Conservation (phyloP, 2,113 vertebrate genomes). For the Aspiorhynchus laticeps region DNA sequence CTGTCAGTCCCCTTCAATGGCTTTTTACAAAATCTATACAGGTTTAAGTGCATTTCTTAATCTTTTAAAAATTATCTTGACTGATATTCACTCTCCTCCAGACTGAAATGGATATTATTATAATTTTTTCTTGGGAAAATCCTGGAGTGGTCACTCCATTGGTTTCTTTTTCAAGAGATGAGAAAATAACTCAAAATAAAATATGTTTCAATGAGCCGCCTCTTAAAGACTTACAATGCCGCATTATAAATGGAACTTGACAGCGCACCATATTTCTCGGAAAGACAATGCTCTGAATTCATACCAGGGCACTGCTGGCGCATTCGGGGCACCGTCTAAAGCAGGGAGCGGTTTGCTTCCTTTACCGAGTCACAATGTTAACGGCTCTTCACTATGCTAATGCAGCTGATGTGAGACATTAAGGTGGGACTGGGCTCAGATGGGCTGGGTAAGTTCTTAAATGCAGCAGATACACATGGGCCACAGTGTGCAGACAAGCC, state of each 20-base stretch:
- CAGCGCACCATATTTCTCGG: slow-evolving; percentile 12
- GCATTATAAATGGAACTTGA: slow-evolving; percentile 6
- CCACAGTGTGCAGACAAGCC: slow-evolving; percentile 67
- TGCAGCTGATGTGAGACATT: slow-evolving; percentile 78
- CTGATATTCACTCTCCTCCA: background rate
- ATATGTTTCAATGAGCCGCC: background rate
- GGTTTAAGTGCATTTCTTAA: background rate
- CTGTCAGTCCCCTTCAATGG: background rate
- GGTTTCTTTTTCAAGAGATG: background rate
- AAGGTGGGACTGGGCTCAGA: slow-evolving; percentile 77
- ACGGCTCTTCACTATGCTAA: slow-evolving; percentile 84
- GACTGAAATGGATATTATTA: background rate
- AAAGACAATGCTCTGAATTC: slow-evolving; percentile 36
- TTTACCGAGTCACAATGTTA: slow-evolving; percentile 77
- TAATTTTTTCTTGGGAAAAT: background rate
- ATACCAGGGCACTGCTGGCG: slow-evolving; percentile 38
- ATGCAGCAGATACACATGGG: slow-evolving; percentile 74
- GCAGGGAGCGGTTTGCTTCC: slow-evolving; percentile 70
- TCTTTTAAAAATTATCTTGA: background rate
- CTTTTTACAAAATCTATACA: background rate
- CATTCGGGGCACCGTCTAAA: slow-evolving; percentile 53
- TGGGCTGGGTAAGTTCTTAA: slow-evolving; percentile 73
- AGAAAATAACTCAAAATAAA: slow-evolving; percentile 11
- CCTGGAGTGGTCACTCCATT: background rate
- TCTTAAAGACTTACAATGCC: background rate